These are phyloP conservation scores for Synanthedon formicaeformis DNA, from an alignment of 2,888 invertebrate species.

Conservation along the genomic window DNA sequence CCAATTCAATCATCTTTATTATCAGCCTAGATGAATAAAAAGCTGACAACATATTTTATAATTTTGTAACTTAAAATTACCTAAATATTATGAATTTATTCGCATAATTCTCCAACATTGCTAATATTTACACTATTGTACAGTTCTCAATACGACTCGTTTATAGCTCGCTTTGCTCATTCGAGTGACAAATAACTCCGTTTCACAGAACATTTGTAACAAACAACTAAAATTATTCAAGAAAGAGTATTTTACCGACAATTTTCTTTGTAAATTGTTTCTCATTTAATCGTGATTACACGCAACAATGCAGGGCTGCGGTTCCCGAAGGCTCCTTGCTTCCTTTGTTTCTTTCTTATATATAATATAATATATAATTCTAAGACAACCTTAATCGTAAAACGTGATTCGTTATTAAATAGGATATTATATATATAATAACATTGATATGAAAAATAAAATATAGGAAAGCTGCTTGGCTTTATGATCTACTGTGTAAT, in stretches of 20 bases:
- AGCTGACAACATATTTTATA: no score
- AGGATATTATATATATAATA: constrained; percentile 1
- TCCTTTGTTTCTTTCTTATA: constrained; percentile 14
- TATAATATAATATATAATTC: no score
- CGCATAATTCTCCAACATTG: no score
- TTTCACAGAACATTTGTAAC: background rate
- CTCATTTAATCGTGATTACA: constrained; percentile 9
- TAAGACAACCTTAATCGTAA: background rate
- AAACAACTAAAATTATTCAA: background rate
- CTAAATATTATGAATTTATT: no score
- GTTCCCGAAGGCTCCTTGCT: constrained; percentile 11
- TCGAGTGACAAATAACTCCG: background rate
- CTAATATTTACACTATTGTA: no score
- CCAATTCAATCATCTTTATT: no score
- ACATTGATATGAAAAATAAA: constrained; percentile 1
- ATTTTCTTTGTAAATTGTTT: constrained; percentile 7
- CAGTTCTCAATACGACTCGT: background rate
- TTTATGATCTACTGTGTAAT: background rate
- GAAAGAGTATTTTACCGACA: background rate
- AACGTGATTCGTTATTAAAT: background rate
- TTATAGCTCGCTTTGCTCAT: background rate
- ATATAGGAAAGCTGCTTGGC: background rate
- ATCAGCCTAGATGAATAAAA: no score
- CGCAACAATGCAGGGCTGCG: constrained; percentile 15
- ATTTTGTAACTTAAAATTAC: no score